Conservation (phyloP, 2,888 invertebrate genomes). For the Blera fallax region DNA sequence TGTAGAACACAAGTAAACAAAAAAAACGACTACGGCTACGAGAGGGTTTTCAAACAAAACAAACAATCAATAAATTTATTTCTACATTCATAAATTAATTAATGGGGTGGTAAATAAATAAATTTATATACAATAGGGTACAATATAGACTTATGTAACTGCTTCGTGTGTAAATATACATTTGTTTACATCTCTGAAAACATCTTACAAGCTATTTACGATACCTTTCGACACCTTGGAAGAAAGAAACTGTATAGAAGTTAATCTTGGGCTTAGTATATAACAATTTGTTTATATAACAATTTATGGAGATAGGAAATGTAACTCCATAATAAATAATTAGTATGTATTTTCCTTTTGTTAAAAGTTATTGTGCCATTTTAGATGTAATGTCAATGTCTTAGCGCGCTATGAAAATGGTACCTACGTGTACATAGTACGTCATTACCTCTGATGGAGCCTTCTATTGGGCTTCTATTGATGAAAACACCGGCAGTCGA, state of each 20-base stretch:
- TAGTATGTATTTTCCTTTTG: neutral
- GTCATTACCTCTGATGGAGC: too few species aligned
- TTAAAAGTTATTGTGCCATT: neutral
- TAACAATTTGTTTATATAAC: neutral
- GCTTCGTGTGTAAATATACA: neutral
- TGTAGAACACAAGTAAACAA: neutral
- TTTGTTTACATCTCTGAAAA: neutral
- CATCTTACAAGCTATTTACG: neutral
- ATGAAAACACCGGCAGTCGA: too few species aligned
- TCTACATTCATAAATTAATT: neutral
- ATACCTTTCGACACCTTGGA: neutral
- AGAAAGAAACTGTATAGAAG: neutral
- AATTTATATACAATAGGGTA: neutral
- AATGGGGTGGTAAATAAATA: neutral
- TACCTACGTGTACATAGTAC: too few species aligned
- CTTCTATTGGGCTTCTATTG: too few species aligned
- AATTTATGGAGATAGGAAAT: too few species aligned
- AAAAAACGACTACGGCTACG: neutral
- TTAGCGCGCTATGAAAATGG: neutral
- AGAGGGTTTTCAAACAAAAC: neutral
- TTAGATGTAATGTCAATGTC: neutral
- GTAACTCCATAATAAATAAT: neutral
- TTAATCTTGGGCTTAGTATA: neutral
- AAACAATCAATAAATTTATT: neutral
- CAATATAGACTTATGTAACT: neutral